Evolutionary conservation across 2,888 invertebrate species (phyloP), one percentile per base, ranked within the genome.

Genomic region (Ectemnius lituratus): DNA sequence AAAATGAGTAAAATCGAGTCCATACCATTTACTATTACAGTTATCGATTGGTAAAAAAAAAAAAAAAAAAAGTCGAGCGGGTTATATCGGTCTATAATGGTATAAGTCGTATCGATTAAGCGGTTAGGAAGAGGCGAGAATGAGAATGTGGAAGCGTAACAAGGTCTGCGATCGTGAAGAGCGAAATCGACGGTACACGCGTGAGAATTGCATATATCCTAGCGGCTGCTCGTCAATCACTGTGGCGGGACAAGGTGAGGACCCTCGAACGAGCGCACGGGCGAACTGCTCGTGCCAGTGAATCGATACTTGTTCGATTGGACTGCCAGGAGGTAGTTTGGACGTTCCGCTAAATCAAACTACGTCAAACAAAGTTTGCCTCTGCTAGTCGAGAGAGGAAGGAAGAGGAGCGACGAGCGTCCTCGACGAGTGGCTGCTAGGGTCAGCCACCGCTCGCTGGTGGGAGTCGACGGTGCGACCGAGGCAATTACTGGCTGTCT

Each of bases 321-420:
- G 66, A 47, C 57, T 56, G 58, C 70, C 66, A 65, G 20, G 64
- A 52, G 62, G 64, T 58, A 81, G 66, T 68, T 6, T 68, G 75
- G 82, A 74, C 68, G 72, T 72, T 77, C 79, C 73, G 76, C 79
- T 85, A 82, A 83, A 85, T 85, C 85, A 83, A 85, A 83, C 83
- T 80, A 73, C 79, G 78, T 62, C 77, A 61, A 78, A 78, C 83
- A 83, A 85, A 85, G 85, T 85, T 85, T 73, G 74, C 62, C 76
- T 75, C 81, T 81, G 80, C 84, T 6, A 37, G 37, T 37, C 37
- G 37, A 8, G 37, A 11, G 37, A 37, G 37, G 37, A 37, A 37
- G 37, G 37, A 37, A 37, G 37, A 37, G 8, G 37, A 37, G 37
- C 1, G 11, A 11, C 6, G 37, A 2, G 37, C 37, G 37, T 37